These are phyloP conservation scores for Blomia tropicalis DNA, from an alignment of 2,888 invertebrate genomes.

Conservation along the genomic window DNA sequence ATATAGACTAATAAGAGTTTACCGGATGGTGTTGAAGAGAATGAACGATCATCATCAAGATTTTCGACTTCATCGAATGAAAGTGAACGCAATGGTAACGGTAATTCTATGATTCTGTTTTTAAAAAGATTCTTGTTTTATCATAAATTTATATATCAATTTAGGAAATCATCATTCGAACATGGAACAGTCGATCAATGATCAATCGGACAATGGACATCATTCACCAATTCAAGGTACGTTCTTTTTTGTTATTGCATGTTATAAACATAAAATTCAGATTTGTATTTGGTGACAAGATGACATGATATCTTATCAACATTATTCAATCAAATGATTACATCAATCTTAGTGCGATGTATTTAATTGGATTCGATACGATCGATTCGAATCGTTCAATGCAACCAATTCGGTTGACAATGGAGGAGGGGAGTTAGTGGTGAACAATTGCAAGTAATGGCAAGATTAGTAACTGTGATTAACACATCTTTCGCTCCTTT, in stretches of 20 bases:
- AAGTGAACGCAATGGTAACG: not conserved
- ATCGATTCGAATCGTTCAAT: not conserved
- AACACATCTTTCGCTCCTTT: too few species aligned
- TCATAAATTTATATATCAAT: not conserved
- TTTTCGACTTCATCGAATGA: constrained; percentile 2
- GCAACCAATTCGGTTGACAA: too few species aligned
- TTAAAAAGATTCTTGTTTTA: not conserved
- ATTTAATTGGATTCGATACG: constrained; percentile 7
- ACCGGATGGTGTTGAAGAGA: too few species aligned
- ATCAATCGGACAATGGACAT: not conserved
- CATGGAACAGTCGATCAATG: not conserved
- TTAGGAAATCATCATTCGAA: not conserved
- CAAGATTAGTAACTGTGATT: constrained; percentile 13
- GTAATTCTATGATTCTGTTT: too few species aligned
- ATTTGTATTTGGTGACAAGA: not conserved
- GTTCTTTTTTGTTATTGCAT: too few species aligned
- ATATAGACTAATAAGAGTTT: not conserved
- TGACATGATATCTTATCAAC: not conserved
- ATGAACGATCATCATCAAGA: not conserved
- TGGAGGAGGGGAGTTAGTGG: too few species aligned
- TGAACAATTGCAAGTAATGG: too few species aligned
- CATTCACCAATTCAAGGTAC: not conserved
- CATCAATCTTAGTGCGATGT: constrained; percentile 5
- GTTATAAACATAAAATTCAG: too few species aligned
- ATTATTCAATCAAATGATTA: not conserved